Conservation (phyloP, 2,113 vertebrate genomes). For the Ptychochromis oligacanthus region DNA sequence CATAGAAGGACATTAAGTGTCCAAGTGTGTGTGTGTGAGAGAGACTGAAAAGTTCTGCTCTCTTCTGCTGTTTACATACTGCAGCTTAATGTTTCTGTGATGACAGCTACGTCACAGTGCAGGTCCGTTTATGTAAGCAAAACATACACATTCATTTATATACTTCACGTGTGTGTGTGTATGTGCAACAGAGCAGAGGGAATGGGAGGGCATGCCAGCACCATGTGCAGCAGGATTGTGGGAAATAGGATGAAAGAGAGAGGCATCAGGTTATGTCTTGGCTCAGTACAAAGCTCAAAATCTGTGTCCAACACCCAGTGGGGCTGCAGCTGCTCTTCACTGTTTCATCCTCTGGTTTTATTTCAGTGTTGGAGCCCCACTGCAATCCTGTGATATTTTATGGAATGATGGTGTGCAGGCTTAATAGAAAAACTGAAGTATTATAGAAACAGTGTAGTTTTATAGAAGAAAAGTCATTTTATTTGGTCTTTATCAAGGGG, state of each 20-base stretch:
- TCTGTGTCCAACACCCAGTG: not conserved
- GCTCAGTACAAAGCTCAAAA: not conserved
- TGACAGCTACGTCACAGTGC: constrained; percentile 10
- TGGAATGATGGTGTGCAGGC: not conserved
- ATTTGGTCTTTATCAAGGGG: not conserved
- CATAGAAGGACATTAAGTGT: constrained; percentile 48
- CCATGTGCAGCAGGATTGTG: constrained; percentile 10
- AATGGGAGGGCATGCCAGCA: not conserved
- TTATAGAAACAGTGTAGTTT: not conserved
- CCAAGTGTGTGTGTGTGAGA: not conserved
- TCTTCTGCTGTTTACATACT: constrained; percentile 40
- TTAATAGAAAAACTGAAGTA: not conserved
- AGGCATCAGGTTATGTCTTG: constrained; percentile 19
- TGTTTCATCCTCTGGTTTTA: not conserved
- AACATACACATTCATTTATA: not conserved
- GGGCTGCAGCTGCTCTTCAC: not conserved
- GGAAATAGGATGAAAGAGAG: constrained; percentile 5
- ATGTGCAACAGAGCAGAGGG: not conserved
- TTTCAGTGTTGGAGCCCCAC: not conserved
- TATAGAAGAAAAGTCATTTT: not conserved
- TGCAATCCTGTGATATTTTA: not conserved
- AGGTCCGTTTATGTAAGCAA: constrained; percentile 25
- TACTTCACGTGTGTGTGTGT: not conserved
- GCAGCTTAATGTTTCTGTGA: constrained; percentile 42
- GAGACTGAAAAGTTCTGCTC: constrained; percentile 31